phyloP scores from a whole-genome alignment of 2,888 invertebrate genomes.

The Microdon myrmicae region DNA sequence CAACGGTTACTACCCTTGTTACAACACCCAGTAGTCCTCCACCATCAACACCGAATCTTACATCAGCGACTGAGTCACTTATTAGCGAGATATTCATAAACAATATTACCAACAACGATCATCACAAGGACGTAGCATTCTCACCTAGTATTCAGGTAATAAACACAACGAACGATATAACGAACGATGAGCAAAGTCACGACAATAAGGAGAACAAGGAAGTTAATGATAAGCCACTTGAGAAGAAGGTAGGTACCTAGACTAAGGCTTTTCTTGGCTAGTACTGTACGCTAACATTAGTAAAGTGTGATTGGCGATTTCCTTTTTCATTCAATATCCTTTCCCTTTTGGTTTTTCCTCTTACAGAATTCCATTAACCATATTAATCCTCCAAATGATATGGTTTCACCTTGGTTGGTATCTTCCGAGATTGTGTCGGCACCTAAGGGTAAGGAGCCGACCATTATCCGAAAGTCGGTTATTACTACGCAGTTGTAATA shows the following conservation, averaged over 20 bases:
- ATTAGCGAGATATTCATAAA: slow-evolving; percentile 66
- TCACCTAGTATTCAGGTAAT: slow-evolving; percentile 25
- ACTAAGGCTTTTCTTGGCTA: background rate
- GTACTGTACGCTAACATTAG: background rate
- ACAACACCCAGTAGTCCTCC: slow-evolving; percentile 47
- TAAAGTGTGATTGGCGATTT: background rate
- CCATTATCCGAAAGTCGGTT: slow-evolving; percentile 85
- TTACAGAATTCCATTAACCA: slow-evolving; percentile 69
- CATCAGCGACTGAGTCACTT: slow-evolving; percentile 64
- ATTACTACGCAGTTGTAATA: slow-evolving; percentile 86
- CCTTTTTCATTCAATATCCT: slow-evolving; percentile 10
- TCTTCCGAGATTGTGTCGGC: slow-evolving; percentile 77
- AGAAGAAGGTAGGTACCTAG: slow-evolving; percentile 60
- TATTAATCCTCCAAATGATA: slow-evolving; percentile 69
- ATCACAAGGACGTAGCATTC: slow-evolving; percentile 44
- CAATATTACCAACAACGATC: slow-evolving; percentile 61
- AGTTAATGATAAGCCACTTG: slow-evolving; percentile 56
- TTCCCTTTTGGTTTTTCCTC: slow-evolving; percentile 56
- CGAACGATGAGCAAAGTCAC: slow-evolving; percentile 60
- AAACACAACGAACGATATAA: slow-evolving; percentile 55
- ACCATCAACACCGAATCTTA: slow-evolving; percentile 55
- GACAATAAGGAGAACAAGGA: slow-evolving; percentile 54
- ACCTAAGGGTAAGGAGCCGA: slow-evolving; percentile 74
- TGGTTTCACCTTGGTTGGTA: slow-evolving; percentile 85
- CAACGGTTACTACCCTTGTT: slow-evolving; percentile 52